Evolutionary conservation across 2,113 vertebrate species (phyloP), one percentile per base, ranked within the genome.

Genomic region (Cavia porcellus): DNA sequence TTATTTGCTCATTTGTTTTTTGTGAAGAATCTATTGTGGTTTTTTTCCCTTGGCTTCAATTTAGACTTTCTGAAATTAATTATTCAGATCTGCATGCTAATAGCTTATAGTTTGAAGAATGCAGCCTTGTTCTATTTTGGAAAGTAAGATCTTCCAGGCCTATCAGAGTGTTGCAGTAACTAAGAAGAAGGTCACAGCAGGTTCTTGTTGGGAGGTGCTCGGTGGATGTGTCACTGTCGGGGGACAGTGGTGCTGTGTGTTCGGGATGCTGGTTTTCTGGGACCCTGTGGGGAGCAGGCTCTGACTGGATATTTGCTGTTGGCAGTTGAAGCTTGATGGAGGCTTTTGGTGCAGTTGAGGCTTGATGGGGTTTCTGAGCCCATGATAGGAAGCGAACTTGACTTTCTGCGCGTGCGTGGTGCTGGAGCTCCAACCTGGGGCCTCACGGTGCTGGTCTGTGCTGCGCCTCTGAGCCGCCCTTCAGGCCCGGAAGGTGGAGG

Each of bases 41-140:
- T 75, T 81, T 59, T 25, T 55, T 89, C 66, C 62, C 42, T 81
- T 62, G 50, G 52, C n/a, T 52, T 24, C 77, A 22, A 30, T 35
- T 75, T 50, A 32, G 10, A 47, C 52, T 96, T 85, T 96, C 80
- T 81, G 32, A 45, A 82, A n/a, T 59, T 80, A 66, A 42, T 42
- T 85, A 14, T 50, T 81, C n/a, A 55, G 61, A 64, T 75, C 25
- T 24, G 24, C 38, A 19, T 61, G 35, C 38, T 6, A 13, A 20
- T 20, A 19, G 86, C 13, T 47, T 30, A 0, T 15, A n/a, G 35
- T 57, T 61, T 45, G 38, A 64, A 38, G 32, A 45, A 4, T 15
- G 0, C 59, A 32, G 8, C n/a, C 24, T 93, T 7, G 15, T 19
- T 88, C 80, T 87, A 45, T 72, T 86, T 86, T 47, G 80, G 89